Base-by-base conservation (phyloP, 2,113 vertebrate species). In the Indicator maculatus region DNA sequence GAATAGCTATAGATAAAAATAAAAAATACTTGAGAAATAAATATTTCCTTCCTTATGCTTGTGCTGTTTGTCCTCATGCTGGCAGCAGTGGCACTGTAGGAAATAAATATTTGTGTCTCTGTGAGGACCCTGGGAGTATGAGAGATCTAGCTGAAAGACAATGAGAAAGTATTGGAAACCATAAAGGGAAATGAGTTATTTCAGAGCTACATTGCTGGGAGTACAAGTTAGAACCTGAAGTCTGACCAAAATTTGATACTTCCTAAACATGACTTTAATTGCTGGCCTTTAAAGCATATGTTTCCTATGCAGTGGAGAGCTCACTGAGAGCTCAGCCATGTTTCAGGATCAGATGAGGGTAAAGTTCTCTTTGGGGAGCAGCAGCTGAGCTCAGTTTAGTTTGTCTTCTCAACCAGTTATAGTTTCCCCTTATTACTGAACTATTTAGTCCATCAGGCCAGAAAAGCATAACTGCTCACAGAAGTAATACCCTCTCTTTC, bases 11-110 rank as follows among this genome's bases (percentile, higher is more conserved):
- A 72, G 33, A 20, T 80, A 77, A 12, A 86, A 94, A 86, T 72
- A 5, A 91, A 90, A 84, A 64, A 36, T 77, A 86, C 64, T 71
- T 82, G 39, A 66, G n/a, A 78, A 79, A 81, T 30, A 77, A 83
- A 50, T 50, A 61, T 50, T 60, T 88, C 27, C 82, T 83, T 31
- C 26, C 67, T 69, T 47, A 52, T 52, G 50, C 23, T 52, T 52
- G 50, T 26, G 23, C 50, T 52, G 50, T 52, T 96, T 87, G 88
- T 83, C 24, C 11, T 77, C 41, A 52, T 65, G 26, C 60, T 93
- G 58, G 53, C 47, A 91, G 33, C 33, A 89, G 39, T 24, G 28
- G 8, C 50, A 70, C 21, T 41, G 17, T 3, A 72, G 65, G 27
- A 90, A 82, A 75, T 59, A 85, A 87, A 60, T 27, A 82, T 64